Evolutionary conservation across 37 sponge, comb jelly and placozoan species (phyloP).

Genomic region (Aplysina aerophoba): DNA sequence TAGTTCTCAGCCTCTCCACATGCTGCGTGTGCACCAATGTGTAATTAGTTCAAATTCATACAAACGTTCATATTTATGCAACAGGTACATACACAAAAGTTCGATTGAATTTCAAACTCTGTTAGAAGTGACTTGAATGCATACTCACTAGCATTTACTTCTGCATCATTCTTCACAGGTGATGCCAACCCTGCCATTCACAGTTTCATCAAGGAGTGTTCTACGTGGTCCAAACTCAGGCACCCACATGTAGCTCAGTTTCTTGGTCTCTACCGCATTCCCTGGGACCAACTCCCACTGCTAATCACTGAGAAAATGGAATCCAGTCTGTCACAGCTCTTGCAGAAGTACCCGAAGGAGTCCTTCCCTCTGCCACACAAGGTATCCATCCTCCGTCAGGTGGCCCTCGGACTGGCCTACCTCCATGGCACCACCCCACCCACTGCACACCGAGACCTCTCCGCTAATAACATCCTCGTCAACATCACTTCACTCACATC

Average conservation of each 20-base stretch:
- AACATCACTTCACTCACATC: conserved; percentile 34
- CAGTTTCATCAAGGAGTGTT: background rate
- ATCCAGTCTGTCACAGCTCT: background rate
- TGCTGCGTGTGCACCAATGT: too few species aligned
- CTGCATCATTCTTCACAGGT: too few species aligned
- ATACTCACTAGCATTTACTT: too few species aligned
- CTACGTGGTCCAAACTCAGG: background rate
- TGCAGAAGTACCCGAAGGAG: conserved; percentile 6
- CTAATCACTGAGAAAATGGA: conserved; percentile 46
- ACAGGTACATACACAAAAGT: too few species aligned
- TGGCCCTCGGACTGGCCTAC: conserved; percentile 49
- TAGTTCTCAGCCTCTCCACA: too few species aligned
- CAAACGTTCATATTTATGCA: too few species aligned
- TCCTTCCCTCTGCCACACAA: conserved; percentile 41
- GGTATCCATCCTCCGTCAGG: conserved; percentile 45
- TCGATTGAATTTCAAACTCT: too few species aligned
- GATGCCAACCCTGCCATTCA: background rate
- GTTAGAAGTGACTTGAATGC: too few species aligned
- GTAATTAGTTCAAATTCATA: too few species aligned
- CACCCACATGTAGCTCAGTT: conserved; percentile 2
- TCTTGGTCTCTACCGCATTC: background rate
- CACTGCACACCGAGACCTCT: conserved; percentile 48
- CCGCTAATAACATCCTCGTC: conserved; percentile 50
- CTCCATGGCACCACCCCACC: conserved; percentile 49
- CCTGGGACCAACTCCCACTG: background rate